These are phyloP conservation scores for Pterocles orientalis DNA, from an alignment of 2,113 vertebrate genomes.

Conservation along the genomic window DNA sequence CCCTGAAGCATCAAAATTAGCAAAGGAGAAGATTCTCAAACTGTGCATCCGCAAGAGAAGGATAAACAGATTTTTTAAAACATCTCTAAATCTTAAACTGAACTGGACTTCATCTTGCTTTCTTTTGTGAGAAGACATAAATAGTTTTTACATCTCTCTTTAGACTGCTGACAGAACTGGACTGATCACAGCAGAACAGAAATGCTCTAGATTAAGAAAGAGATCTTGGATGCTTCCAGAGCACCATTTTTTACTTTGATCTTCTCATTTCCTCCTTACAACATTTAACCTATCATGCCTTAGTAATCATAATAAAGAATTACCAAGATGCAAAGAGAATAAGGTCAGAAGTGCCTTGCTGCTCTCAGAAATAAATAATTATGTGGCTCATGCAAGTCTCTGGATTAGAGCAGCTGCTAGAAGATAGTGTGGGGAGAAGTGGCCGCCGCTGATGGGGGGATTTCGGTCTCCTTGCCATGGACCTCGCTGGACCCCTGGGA, in stretches of 20 bases:
- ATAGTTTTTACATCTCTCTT: not conserved
- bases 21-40: not conserved
- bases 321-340: not conserved
- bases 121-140: constrained; percentile 7
- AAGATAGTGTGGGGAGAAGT: not conserved
- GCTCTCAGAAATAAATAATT: not conserved
- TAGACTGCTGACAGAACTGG: not conserved
- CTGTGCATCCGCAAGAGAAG: not conserved
- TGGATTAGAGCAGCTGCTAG: not conserved
- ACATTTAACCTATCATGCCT: not conserved
- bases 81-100: not conserved
- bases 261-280: not conserved
- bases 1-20: not conserved
- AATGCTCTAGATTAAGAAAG: not conserved
- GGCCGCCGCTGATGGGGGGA: not conserved
- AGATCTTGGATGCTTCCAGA: not conserved
- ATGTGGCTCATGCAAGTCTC: not conserved
- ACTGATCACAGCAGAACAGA: not conserved
- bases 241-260: not conserved
- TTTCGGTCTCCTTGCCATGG: not conserved
- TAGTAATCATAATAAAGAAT: not conserved
- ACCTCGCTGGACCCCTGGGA: not conserved
- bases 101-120: not conserved
- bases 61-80: constrained; percentile 30
- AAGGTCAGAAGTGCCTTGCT: not conserved